Percentiles rank a stretch among this genome's conserved stretches.
phyloP scores from a whole-genome alignment of 2,113 vertebrate genomes.

The Elephas maximus region DNA sequence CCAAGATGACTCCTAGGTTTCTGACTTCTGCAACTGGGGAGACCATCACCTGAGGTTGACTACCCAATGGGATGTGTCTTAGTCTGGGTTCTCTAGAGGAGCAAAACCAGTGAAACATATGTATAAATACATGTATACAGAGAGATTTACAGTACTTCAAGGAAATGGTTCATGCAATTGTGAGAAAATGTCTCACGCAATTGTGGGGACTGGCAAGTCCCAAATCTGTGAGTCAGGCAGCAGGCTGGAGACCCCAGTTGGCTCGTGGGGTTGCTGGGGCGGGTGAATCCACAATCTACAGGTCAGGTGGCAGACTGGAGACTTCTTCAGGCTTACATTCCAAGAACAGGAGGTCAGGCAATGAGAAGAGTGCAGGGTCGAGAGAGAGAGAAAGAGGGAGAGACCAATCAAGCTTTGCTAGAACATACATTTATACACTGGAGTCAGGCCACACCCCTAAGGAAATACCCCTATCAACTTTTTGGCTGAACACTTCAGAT shows the following conservation, averaged over 20 bases:
- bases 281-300: too few relatives aligned
- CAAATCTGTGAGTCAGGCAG: not conserved
- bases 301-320: not conserved
- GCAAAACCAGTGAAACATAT: not conserved
- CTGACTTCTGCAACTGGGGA: not conserved
- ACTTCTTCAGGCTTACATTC: not conserved
- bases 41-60: fast-evolving
- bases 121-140: not conserved
- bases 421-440: not conserved
- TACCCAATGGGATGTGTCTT: not conserved
- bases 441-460: not conserved
- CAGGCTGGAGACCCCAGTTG: too few relatives aligned
- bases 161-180: not conserved
- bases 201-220: not conserved
- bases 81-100: not conserved
- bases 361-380: too few relatives aligned
- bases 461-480: not conserved
- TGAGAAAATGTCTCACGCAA: too few relatives aligned
- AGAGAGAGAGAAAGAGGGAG: not conserved
- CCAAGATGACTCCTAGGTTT: not conserved
- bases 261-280: too few relatives aligned
- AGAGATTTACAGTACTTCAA: not conserved
- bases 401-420: not conserved
- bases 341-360: not conserved
- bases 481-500: not conserved